Conservation (phyloP, 2,113 vertebrate species). For the Artemisiospiza belli region DNA sequence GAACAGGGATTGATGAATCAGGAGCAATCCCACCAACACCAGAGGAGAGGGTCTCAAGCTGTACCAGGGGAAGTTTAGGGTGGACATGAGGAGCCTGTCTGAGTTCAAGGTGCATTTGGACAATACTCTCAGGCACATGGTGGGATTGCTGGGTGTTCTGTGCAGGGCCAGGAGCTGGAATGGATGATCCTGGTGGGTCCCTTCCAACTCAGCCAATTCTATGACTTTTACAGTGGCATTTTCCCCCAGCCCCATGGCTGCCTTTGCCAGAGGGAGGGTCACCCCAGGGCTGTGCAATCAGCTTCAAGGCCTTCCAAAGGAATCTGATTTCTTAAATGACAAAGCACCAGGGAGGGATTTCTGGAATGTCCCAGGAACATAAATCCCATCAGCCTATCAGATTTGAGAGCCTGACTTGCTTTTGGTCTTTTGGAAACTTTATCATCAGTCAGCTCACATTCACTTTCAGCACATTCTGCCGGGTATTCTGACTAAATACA, state of each 20-base stretch:
- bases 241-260: background rate
- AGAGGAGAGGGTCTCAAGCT: background rate
- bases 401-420: background rate
- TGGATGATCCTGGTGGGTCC: background rate
- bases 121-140: background rate
- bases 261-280: background rate
- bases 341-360: background rate
- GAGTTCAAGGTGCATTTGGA: background rate
- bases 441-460: background rate
- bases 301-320: background rate
- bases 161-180: background rate
- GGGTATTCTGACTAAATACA: background rate
- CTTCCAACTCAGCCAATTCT: background rate
- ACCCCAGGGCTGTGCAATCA: background rate
- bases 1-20: background rate
- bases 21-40: accelerated
- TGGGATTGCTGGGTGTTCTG: background rate
- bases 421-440: background rate
- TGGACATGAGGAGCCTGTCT: background rate
- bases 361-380: background rate
- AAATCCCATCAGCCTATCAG: background rate
- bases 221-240: background rate
- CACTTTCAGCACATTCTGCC: background rate
- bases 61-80: background rate
- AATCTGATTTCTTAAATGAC: background rate